Evolutionary conservation across 2,888 invertebrate genomes (phyloP).

Genomic region (Eumacrocentrus americanus): DNA sequence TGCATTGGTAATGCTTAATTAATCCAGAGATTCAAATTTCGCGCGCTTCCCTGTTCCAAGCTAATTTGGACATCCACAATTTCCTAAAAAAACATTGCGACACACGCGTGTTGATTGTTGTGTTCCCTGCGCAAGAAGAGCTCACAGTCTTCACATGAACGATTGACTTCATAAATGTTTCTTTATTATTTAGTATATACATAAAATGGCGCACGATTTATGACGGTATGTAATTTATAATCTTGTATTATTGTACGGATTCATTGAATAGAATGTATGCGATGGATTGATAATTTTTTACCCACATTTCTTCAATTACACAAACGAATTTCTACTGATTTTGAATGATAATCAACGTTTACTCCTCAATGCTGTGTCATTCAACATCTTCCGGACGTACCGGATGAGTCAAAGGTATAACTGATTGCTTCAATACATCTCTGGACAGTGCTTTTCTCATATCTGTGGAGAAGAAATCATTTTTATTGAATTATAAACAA

Average conservation of each 20-base stretch:
- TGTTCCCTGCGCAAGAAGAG: too few species aligned
- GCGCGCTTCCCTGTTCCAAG: too few species aligned
- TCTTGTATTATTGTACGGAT: constrained; percentile 56
- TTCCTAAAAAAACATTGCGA: too few species aligned
- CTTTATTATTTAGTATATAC: constrained; percentile 60
- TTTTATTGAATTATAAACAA: too few species aligned
- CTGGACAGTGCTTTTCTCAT: constrained; percentile 97
- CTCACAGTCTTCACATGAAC: too few species aligned
- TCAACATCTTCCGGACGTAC: constrained; percentile 96
- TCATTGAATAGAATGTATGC: constrained; percentile 42
- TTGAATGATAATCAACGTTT: background rate
- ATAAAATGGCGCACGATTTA: constrained; percentile 47
- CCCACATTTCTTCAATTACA: background rate
- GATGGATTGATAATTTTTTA: constrained; percentile 27
- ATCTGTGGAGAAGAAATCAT: too few species aligned
- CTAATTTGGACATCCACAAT: too few species aligned
- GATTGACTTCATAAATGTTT: constrained; percentile 39
- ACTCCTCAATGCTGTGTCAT: constrained; percentile 55
- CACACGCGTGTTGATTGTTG: too few species aligned
- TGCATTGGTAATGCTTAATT: too few species aligned
- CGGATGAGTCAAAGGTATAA: constrained; percentile 91
- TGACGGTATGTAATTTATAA: constrained; percentile 42
- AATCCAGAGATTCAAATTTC: too few species aligned
- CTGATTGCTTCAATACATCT: constrained; percentile 89
- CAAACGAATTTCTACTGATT: background rate